These are phyloP conservation scores for Himalopsyche kuldschensis DNA, from an alignment of 2,888 invertebrate genomes.

Conservation along the genomic window DNA sequence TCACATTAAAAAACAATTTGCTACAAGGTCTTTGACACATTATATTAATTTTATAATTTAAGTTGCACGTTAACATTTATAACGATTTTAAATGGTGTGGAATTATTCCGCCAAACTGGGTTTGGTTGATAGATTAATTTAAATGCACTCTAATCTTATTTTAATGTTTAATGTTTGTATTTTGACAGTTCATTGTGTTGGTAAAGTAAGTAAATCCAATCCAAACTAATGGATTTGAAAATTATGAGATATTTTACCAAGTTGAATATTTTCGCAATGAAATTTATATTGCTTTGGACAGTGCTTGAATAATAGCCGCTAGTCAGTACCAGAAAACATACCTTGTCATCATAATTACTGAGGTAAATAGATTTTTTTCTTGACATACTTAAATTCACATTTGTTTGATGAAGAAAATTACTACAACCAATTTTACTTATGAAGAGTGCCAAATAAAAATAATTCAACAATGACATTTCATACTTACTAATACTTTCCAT, in stretches of 20 bases:
- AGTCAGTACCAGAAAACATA: no score
- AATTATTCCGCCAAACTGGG: background rate
- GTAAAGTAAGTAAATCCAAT: background rate
- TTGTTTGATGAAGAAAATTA: no score
- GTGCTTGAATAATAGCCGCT: no score
- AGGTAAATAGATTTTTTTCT: no score
- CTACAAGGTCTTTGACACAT: background rate
- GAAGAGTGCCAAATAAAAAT: no score
- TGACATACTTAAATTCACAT: no score
- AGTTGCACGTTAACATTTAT: background rate
- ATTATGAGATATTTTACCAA: background rate
- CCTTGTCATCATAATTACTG: no score
- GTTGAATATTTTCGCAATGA: background rate
- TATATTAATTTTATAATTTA: background rate
- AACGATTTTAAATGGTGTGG: background rate
- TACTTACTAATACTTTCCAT: no score
- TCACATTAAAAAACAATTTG: background rate
- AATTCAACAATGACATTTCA: no score
- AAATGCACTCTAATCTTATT: background rate
- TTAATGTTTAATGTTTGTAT: conserved; percentile 1
- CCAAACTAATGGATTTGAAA: background rate
- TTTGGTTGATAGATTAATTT: background rate
- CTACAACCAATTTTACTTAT: no score
- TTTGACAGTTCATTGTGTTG: background rate
- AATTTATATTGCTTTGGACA: no score